Base-by-base conservation (phyloP, 2,797 vertebrate genomes). In the Tapirus indicus region DNA sequence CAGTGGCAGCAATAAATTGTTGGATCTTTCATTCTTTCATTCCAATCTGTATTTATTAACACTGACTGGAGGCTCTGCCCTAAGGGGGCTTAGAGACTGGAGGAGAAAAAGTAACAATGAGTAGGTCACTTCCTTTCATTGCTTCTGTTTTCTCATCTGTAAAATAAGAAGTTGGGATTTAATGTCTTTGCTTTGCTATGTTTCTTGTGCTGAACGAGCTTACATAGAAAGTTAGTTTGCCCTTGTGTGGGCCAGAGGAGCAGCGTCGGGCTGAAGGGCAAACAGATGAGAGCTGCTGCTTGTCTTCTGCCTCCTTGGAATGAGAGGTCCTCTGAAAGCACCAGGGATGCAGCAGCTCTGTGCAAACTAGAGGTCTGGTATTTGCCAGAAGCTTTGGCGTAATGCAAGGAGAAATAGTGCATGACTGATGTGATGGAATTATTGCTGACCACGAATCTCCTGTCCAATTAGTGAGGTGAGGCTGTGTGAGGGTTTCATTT, bases 351-450 rank as follows among this genome's bases (percentile, higher is more conserved):
- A 84, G 64, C 11, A 44, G 29, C 56, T 69, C 68, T 69, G 2
- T 62, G 86, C 23, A 85, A 72, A 87, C 35, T 23, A 89, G 52
- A 79, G 44, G n/a, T 20, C 72, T 93, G 85, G 38, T 58, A 13
- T 92, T 92, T 92, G 44, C 93, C 88, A 77, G 93, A 66, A 58
- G 77, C 60, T 77, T 84, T 93, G 75, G 38, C 29, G n/a, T 54
- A 64, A 89, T 47, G 93, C 87, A 96, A 87, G 80, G 52, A 91
- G 78, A 97, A 96, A 77, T n/a, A 79, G 91, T 82, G 86, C 69
- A 52, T 91, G 38, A 84, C 88, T 62, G 35, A 96, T 88, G 79
- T 79, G 77, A 94, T 60, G 56, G 60, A 74, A 93, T 91, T 92
- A 72, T 35, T 87, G 85, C 93, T 89, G 94, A 91, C 52, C 11